Percentiles rank a stretch among this genome's conserved stretches.
Evolutionary conservation across 2,113 vertebrate genomes (phyloP).

Genomic region (Barbus barbus): DNA sequence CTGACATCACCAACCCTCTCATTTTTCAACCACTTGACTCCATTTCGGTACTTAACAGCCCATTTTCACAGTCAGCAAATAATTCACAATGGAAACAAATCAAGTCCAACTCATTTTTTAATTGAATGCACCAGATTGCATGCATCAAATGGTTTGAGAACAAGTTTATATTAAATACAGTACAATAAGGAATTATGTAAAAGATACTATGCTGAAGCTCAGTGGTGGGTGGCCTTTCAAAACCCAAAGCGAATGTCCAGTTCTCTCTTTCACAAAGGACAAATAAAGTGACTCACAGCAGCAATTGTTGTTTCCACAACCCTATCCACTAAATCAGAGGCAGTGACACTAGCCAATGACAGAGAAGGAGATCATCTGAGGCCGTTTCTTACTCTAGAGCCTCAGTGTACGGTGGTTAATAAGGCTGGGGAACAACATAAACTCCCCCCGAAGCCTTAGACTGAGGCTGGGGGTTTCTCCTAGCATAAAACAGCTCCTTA

Average conservation of each 20-base stretch:
- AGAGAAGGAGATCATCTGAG: slow-evolving; percentile 8
- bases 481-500: slow-evolving; percentile 24
- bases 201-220: not conserved
- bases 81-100: not conserved
- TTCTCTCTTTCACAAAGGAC: not conserved
- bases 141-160: not conserved
- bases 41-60: not conserved
- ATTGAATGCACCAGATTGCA: not conserved
- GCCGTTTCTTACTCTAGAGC: not conserved
- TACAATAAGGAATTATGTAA: not conserved
- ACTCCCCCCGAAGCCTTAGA: not conserved
- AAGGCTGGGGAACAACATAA: not conserved
- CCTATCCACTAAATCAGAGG: not conserved
- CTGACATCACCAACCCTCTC: not conserved
- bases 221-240: not conserved
- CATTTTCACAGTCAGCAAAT: not conserved
- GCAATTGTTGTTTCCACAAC: not conserved
- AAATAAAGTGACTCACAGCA: not conserved
- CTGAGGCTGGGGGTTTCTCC: not conserved
- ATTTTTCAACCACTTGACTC: not conserved
- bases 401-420: not conserved
- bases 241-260: not conserved
- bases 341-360: not conserved
- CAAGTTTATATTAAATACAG: not conserved
- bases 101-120: not conserved